Evolutionary conservation across 2,113 vertebrate genomes (phyloP), one percentile per base, ranked within the genome.

Genomic region (Copsychus sechellarum): DNA sequence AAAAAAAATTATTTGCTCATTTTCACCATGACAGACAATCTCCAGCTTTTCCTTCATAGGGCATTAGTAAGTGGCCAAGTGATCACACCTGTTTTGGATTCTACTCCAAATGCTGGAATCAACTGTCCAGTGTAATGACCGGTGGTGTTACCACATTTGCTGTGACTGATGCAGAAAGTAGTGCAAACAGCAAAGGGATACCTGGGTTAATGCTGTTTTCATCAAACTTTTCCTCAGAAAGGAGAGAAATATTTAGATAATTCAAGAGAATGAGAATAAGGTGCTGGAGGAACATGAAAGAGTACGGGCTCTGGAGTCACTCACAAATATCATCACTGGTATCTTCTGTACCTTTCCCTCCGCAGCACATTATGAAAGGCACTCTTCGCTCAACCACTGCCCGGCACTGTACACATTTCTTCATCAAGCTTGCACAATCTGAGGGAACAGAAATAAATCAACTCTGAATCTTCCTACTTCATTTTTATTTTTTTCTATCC

Each of bases 351-450:
- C 98, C 98, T 98, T 99, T 99, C 95, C 99, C 99, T 96, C 99
- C 99, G 73, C 99, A 99, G 98, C 99, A 99, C 92, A 98, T 98
- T 87, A 99, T 98, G 92, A 99, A 99, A 93, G 99, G 99, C 83
- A 99, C 99, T 97, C 99, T 98, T 88, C 98, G 98, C 88, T 99
- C 99, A 81, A 99, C 99, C 53, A 99, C 98, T 70, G 99, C 99
- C 77, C 99, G 99, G 89, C 99, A 99, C 96, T 99, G 99, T 54
- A 99, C 99, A 89, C 99, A 99, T 93, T 99, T 99, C 98, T 99
- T 99, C 99, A 99, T 99, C 92, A 99, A 98, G 96, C 96, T 99
- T 86, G 99, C 99, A 98, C 99, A 99, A 92, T 99, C 99, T 99
- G 97, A 24, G 34, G 80, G 82, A 51, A 84, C 2, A 91, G 50